Base-by-base conservation (phyloP, 2,888 invertebrate species). In the Trachelus troglodyta region DNA sequence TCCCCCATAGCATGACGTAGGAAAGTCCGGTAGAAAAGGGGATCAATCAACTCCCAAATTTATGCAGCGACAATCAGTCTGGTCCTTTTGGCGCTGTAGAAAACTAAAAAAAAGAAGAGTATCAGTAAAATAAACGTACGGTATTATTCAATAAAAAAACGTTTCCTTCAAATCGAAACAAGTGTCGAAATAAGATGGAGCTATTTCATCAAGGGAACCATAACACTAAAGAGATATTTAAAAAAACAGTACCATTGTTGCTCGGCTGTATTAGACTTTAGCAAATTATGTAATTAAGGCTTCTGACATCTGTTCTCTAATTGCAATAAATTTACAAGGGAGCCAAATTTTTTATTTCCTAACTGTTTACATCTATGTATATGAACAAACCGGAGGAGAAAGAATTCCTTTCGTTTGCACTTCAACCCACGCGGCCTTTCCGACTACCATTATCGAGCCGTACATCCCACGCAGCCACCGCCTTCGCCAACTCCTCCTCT, bases 391-490 rank as follows among this genome's bases (percentile, higher is more conserved):
- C 56, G 9, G 23, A 56, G 56, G 23, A 56, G 56, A 56, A 56
- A 23, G 23, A 23, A 56, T 23, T 56, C 3, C 23, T 37, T 74
- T 23, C 35, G 37, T 37, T 37, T 34, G 23, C 35, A 74, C 30
- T 23, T 34, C 30, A 30, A 30, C 74, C 34, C 34, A 74, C 30
- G 23, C 75, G 76, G 69, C 69, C 75, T 56, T 75, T 31, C 30
- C 79, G 79, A 71, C 71, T 34, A 33, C 79, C 81, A 81, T 88
- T 89, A 89, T 90, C 85, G 89, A 90, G 84, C 89, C 78, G 85
- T 81, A 77, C 88, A 81, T 83, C 88, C 88, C 85, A 89, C 89
- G 87, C 87, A 82, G 78, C 79, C 82, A 83, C 83, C 85, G 78
- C 84, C 86, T 84, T 85, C 84, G 81, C 84, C 82, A 81, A 81